phyloP scores from a whole-genome alignment of 1,140 invertebrate species.

The Mylabris phalerata region DNA sequence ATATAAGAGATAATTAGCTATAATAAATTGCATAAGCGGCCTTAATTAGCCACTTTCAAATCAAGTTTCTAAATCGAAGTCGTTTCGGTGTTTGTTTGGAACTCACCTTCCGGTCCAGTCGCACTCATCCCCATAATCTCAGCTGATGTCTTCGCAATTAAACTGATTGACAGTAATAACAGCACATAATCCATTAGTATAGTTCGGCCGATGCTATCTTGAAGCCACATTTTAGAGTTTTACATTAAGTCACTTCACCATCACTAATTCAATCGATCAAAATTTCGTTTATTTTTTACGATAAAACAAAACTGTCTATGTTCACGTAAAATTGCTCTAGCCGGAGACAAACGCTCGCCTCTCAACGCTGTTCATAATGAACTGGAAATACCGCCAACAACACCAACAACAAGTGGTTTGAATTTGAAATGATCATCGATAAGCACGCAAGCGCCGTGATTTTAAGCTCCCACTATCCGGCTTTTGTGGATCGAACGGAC shows the following conservation, averaged over 20 bases:
- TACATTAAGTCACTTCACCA: too few relatives aligned
- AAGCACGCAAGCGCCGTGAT: background rate
- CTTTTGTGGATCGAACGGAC: background rate
- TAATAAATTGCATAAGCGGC: too few relatives aligned
- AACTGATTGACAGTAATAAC: background rate
- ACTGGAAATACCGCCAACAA: background rate
- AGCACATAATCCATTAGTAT: constrained; percentile 6
- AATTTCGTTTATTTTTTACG: too few relatives aligned
- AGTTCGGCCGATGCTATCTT: background rate
- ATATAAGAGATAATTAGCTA: too few relatives aligned
- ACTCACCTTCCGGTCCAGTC: constrained; percentile 53
- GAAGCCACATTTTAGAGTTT: constrained; percentile 3
- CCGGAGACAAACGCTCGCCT: too few relatives aligned
- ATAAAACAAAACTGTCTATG: too few relatives aligned
- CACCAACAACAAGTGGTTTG: constrained; percentile 11
- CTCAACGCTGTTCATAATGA: too few relatives aligned
- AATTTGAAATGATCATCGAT: background rate
- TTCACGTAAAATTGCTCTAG: too few relatives aligned
- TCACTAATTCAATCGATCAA: too few relatives aligned
- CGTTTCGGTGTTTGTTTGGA: too few relatives aligned
- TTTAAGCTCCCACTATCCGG: constrained; percentile 9
- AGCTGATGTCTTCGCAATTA: constrained; percentile 41
- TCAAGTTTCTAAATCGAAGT: too few relatives aligned
- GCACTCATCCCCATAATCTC: constrained; percentile 50
- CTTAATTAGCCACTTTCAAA: too few relatives aligned